Base-by-base conservation (phyloP, 2,888 invertebrate genomes). In the Diloba caeruleocephala region DNA sequence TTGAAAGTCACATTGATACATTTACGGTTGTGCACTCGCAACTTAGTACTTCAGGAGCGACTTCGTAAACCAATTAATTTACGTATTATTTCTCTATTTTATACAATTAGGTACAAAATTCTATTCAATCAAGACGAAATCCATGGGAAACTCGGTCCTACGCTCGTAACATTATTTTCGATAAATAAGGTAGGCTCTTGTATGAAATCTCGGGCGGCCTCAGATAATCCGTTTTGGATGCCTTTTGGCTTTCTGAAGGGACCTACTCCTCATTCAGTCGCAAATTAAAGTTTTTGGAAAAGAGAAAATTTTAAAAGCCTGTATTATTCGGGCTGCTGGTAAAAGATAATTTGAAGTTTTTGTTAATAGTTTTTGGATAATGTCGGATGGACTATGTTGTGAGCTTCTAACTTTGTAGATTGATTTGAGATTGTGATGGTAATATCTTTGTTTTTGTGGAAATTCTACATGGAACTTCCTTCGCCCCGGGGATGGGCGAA, bases 161-260 rank as follows among this genome's bases (percentile, higher is more conserved):
- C 10, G 9, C 48, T 21, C 48, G 33, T 61, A 49, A 54, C 49
- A 42, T 54, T 67, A 67, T 49, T 61, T 49, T 63, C 49, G 44
- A 67, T 38, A 67, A 61, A 63, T 60, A 60, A 52, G 34, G 31
- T 36, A 60, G 52, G 61, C 38, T 21, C 21, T 43, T 31, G 38
- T 33, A 14, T 15, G 29, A 43, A 63, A 63, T 49, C 45, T 32
- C 32, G 17, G 33, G 13, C 38, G 49, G 63, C 49, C 62, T 63
- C 43, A 45, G 39, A 62, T 63, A 68, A 63, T 62, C 68, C 37
- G 29, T 19, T 12, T 26, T 3, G 13, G 9, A 29, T 53, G 23
- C 39, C 39, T 28, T 4, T 23, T 5, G 45, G 12, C 33, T 29
- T 14, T 60, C 23, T 3, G 17, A 45, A 9, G 29, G 41, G 32